Evolutionary conservation across 2,888 invertebrate species (phyloP).

Genomic region (Calameuta idolon): DNA sequence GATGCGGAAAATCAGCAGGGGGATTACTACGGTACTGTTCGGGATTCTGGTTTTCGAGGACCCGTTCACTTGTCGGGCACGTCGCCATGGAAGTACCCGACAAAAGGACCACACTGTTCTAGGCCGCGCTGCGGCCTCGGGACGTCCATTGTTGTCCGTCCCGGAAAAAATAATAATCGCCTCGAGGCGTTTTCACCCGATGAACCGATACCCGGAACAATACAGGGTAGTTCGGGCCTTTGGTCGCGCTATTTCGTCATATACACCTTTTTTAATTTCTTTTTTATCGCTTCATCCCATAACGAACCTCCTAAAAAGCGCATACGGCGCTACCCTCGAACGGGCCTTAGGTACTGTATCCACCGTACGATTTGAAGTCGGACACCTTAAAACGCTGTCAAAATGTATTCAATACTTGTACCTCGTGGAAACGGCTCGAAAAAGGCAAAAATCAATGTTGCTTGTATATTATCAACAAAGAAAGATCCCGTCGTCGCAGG

Average conservation of each 20-base stretch:
- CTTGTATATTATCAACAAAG: background rate
- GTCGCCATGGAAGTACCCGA: conserved; percentile 3
- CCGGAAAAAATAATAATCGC: conserved; percentile 9
- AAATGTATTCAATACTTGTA: background rate
- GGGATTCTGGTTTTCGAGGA: background rate
- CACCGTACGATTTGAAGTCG: too few relatives aligned
- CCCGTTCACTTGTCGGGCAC: background rate
- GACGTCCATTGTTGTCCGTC: conserved; percentile 2
- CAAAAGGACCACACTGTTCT: conserved; percentile 8
- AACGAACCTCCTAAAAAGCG: background rate
- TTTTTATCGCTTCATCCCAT: background rate
- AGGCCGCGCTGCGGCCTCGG: background rate
- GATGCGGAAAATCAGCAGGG: conserved; percentile 20
- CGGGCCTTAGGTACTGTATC: background rate
- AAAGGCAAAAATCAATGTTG: background rate
- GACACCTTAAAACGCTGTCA: background rate
- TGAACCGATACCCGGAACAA: conserved; percentile 3
- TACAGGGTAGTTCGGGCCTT: background rate
- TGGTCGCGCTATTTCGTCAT: conserved; percentile 5
- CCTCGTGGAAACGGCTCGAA: background rate
- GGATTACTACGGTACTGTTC: background rate
- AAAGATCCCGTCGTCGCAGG: background rate
- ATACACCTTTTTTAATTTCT: background rate
- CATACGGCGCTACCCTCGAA: background rate
- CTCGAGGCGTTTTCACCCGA: conserved; percentile 1